Base-by-base conservation (phyloP, 2,888 invertebrate genomes). In the Andrena hattorfiana region DNA sequence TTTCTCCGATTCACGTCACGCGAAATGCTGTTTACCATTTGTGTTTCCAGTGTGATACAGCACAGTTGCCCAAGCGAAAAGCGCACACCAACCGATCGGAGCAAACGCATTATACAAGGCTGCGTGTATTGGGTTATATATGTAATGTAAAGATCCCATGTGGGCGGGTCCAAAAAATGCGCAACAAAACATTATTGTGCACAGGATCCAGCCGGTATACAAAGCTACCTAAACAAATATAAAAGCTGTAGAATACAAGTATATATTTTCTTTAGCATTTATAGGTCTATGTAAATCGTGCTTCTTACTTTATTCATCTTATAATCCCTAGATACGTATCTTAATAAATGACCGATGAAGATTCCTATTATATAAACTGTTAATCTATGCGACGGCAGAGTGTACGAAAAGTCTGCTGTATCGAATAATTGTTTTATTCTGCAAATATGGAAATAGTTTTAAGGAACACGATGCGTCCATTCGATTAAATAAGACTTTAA, bases 321-420 rank as follows among this genome's bases (percentile, higher is more conserved):
- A 69, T 91, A 93, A 78, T 93, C 91, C 66, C 88, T 92, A 3
- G 94, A 94, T 83, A 92, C 94, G 83, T 95, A 94, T 81, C 95
- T 94, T 64, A 97, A 92, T 13, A 95, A 90, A 89, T 95, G 96
- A 32, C 96, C 97, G 64, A 96, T 91, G 67, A 96, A 94, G 76
- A 97, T 95, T 30, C 96, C 97, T 94, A 96, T 96, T 60, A 96
- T 95, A 88, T 97, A 97, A 10, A 96, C 96, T 0, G 96, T 96
- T 2, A 96, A 94, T 90, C 97, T 94, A 89, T 97, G 95, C 0
- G 95, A 95, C 35, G 96, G 96, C 77, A 96, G 94, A 56, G 96
- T 96, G 91, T 97, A 97, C 94, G 96, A 96, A 63, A 95, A 94
- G 93, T 96, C 96, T 7, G 96, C 96, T 0, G 96, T 97, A 76